Evolutionary conservation across 2,888 invertebrate species (phyloP).

Genomic region (Platycheirus rosarum): DNA sequence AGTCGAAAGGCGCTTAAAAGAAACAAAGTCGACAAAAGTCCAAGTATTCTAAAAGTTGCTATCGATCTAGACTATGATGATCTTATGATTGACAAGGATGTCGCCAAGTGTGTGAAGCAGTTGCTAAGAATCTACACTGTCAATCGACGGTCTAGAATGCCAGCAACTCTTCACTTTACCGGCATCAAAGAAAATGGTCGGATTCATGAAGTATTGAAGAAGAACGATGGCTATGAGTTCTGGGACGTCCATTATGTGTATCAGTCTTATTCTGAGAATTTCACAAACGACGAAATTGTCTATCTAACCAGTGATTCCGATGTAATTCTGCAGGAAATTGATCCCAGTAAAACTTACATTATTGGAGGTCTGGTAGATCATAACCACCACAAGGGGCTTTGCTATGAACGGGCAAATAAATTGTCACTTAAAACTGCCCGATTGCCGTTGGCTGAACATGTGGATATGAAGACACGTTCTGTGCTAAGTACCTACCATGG

Average conservation of each 20-base stretch:
- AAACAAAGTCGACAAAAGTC: conserved; percentile 86
- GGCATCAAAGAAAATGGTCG: conserved; percentile 88
- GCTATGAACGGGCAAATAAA: conserved; percentile 90
- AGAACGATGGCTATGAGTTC: conserved; percentile 93
- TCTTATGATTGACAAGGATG: conserved; percentile 94
- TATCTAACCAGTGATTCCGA: conserved; percentile 98
- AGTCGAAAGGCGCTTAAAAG: conserved; percentile 91
- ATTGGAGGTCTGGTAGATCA: conserved; percentile 99
- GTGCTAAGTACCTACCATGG: conserved; percentile 98
- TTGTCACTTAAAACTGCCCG: conserved; percentile 91
- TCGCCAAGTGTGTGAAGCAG: conserved; percentile 95
- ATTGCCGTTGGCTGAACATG: conserved; percentile 93
- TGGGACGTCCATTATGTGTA: conserved; percentile 94
- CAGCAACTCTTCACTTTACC: conserved; percentile 92
- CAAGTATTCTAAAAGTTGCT: conserved; percentile 86
- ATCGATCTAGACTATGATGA: conserved; percentile 96
- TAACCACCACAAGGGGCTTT: conserved; percentile 96
- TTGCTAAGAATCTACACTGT: conserved; percentile 94
- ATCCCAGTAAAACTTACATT: conserved; percentile 92
- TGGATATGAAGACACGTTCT: conserved; percentile 95
- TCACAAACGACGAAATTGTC: conserved; percentile 90
- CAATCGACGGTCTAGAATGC: conserved; percentile 91
- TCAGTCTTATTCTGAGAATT: conserved; percentile 87
- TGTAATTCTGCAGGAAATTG: conserved; percentile 89
- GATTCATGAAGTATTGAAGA: conserved; percentile 88